phyloP scores from a whole-genome alignment of 2,888 invertebrate species.

The Sisyra nigra region DNA sequence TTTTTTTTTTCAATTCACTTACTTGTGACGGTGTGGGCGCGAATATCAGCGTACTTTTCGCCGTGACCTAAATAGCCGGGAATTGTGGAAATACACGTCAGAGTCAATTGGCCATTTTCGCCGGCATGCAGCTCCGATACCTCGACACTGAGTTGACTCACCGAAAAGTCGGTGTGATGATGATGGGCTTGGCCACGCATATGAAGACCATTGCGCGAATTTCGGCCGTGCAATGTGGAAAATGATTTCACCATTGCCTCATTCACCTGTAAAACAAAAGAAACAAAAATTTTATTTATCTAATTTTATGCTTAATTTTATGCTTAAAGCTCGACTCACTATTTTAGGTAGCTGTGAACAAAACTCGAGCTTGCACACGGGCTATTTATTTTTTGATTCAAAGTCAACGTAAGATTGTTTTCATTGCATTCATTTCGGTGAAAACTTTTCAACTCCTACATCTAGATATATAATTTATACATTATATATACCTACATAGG shows the following conservation, averaged over 20 bases:
- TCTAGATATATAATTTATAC: no score
- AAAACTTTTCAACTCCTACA: no score
- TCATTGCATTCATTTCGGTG: no score
- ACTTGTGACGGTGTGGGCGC: constrained; percentile 58
- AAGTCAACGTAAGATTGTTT: no score
- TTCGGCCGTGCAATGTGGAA: constrained; percentile 6
- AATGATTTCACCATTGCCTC: constrained; percentile 27
- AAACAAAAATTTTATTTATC: no score
- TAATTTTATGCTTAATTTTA: no score
- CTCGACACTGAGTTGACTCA: constrained; percentile 56
- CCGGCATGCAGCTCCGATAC: constrained; percentile 55
- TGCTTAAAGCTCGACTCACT: no score
- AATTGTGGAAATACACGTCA: constrained; percentile 64
- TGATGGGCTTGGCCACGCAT: background rate
- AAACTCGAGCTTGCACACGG: no score
- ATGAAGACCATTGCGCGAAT: background rate
- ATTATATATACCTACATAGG: no score
- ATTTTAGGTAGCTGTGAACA: no score
- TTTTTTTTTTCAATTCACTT: constrained; percentile 21
- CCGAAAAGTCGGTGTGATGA: constrained; percentile 31
- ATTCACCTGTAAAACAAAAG: constrained; percentile 18
- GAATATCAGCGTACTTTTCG: constrained; percentile 57
- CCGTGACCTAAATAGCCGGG: constrained; percentile 56
- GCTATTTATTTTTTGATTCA: no score
- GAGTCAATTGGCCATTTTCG: constrained; percentile 49